Evolutionary conservation across 2,888 invertebrate species (phyloP).

Genomic region (Masnerella sp.): DNA sequence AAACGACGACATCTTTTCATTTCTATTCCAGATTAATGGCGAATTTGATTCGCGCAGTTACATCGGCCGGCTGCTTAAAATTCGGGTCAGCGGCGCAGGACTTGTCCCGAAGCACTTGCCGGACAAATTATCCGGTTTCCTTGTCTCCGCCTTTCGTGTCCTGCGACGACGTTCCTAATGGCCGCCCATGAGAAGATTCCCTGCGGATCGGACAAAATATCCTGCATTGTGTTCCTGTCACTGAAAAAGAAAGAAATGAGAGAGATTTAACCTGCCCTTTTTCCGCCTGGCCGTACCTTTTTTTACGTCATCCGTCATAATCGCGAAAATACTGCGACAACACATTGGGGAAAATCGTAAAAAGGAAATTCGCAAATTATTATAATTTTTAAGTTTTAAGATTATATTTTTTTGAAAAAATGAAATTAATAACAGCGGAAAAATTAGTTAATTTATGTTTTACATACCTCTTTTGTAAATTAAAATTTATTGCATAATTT

Average conservation of each 20-base stretch:
- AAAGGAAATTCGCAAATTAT: conserved; percentile 21
- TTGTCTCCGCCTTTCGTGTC: conserved; percentile 61
- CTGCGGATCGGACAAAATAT: conserved; percentile 71
- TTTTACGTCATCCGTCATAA: conserved; percentile 29
- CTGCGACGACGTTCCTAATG: conserved; percentile 67
- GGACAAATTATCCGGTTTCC: conserved; percentile 72
- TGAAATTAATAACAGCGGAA: no score
- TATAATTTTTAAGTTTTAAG: no score
- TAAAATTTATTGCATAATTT: no score
- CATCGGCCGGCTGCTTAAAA: conserved; percentile 68
- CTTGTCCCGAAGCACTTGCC: conserved; percentile 64
- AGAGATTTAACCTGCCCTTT: conserved; percentile 34
- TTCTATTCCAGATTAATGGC: conserved; percentile 42
- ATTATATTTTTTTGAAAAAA: no score
- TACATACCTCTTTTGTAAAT: no score
- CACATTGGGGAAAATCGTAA: conserved; percentile 27
- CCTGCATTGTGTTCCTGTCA: conserved; percentile 67
- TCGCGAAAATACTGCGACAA: conserved; percentile 18
- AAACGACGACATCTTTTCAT: conserved; percentile 40
- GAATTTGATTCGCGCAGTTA: conserved; percentile 52
- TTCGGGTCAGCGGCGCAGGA: conserved; percentile 72
- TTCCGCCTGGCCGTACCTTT: conserved; percentile 11
- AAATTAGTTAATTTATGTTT: no score
- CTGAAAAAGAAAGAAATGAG: conserved; percentile 18
- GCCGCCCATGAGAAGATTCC: conserved; percentile 70